Evolutionary conservation across 2,113 vertebrate genomes (phyloP), one percentile per base, ranked within the genome.

Genomic region (Amphiprion percula): DNA sequence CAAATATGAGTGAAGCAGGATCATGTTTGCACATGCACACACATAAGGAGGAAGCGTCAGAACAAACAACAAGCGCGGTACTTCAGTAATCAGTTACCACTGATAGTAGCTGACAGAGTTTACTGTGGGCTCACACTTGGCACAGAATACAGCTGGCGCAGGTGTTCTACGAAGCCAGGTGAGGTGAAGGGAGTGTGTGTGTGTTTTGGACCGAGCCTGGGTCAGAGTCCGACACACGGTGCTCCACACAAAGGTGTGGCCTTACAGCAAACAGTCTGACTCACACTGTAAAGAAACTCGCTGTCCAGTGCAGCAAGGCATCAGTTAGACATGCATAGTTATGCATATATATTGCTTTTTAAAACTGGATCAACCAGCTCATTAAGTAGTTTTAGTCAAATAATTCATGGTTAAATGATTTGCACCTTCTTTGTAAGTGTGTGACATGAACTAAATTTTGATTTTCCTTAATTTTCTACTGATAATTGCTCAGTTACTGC

Each of bases 171-270:
- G 24, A 47, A 28, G 24, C 41, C 68, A 63, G 54, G 46, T 64
- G 55, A 65, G 37, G 52, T 44, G 41, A 16, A n/a, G 49, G 6
- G 49, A 52, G 60, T 72, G 23, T 67, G 47, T 62, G 49, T 66
- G 60, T 24, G 50, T 24, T 23, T 63, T 21, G 21, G 71, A 66
- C 54, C 14, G 14, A 33, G 16, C 14, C 63, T 73, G 73, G 92
- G 90, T 85, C 90, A 91, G 87, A 92, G 92, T 93, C 90, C 87
- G 52, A 9, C 33, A 77, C 60, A 83, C 53, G n/a, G 52, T 71
- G 50, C 46, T 79, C 19, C 26, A 79, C 19, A n/a, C 55, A 46
- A 83, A 82, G 91, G 90, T 79, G 89, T 87, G 88, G 83, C 70
- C 44, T 53, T 28, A 26, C 28, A 66, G 75, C 80, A 90, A 89